These are phyloP conservation scores for Tragelaphus imberbis DNA, from an alignment of 2,113 vertebrate genomes.

Conservation along the genomic window DNA sequence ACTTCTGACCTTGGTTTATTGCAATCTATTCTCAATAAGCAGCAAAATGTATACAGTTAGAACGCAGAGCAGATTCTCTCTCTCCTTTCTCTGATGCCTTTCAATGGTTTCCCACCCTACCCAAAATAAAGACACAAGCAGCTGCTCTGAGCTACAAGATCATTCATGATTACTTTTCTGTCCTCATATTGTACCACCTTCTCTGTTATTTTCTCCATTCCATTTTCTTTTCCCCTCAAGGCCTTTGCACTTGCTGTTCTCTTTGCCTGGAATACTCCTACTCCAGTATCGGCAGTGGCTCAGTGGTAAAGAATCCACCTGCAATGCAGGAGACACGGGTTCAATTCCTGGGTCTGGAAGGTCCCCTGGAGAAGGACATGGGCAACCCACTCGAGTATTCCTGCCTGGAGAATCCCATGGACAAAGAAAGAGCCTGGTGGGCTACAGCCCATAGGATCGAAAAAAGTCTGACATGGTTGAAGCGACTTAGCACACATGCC, in stretches of 20 bases:
- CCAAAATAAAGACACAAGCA: not conserved
- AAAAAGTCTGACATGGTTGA: not conserved
- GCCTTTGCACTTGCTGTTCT: not conserved
- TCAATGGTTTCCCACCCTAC: not conserved
- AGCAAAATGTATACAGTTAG: not conserved
- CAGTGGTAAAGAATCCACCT: not conserved
- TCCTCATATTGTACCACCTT: not conserved
- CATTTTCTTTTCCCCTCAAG: not conserved
- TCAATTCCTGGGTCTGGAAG: not conserved
- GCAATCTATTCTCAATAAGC: not conserved
- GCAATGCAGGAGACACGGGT: not conserved
- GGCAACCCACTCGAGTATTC: not conserved
- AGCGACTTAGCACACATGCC: fast-evolving
- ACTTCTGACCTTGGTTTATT: not conserved
- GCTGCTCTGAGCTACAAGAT: not conserved
- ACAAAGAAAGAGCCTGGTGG: not conserved
- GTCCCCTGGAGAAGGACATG: not conserved
- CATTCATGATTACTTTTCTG: not conserved
- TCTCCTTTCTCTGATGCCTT: not conserved
- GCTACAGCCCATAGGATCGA: not conserved
- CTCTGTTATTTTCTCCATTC: not conserved
- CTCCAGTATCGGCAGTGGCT: not conserved
- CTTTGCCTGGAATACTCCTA: not conserved
- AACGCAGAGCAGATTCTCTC: not conserved
- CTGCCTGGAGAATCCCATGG: not conserved